phyloP scores from a whole-genome alignment of 92 coral and sea anemone species.

The Micromussa lordhowensis region DNA sequence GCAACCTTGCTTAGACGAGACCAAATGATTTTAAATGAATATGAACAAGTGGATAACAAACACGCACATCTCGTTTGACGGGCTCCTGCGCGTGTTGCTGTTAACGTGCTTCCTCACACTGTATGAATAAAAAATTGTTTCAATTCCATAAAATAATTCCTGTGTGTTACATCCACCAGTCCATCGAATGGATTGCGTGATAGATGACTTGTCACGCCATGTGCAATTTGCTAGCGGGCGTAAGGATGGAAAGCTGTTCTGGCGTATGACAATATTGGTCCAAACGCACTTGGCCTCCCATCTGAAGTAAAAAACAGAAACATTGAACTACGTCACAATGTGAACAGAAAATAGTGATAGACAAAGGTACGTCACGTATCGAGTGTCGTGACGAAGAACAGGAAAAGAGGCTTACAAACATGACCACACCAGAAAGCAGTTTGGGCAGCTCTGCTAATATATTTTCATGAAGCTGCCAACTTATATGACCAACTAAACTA shows the following conservation, averaged over 20 bases:
- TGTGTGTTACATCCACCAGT: conserved; percentile 18
- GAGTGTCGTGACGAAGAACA: not conserved
- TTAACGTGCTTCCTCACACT: conserved; percentile 12
- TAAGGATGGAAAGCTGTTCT: conserved; percentile 88
- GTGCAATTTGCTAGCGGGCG: conserved; percentile 73
- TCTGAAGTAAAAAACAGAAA: conserved; percentile 60
- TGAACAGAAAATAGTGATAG: not conserved
- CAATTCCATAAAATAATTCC: conserved; percentile 6
- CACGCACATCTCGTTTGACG: not conserved
- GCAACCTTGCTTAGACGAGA: conserved; percentile 2
- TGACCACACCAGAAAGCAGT: not conserved
- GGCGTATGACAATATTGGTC: conserved; percentile 76
- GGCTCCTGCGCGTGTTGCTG: conserved; percentile 2
- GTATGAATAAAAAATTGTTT: conserved; percentile 4
- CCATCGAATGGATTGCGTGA: conserved; percentile 15
- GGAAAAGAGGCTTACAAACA: not conserved
- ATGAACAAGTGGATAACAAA: not conserved
- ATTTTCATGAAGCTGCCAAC: not conserved
- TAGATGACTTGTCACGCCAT: not conserved
- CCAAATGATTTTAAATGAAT: conserved; percentile 17
- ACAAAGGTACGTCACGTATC: not conserved
- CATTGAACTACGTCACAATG: not conserved
- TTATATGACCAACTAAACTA: no score
- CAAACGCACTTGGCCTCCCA: conserved; percentile 71
- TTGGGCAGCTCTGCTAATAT: not conserved